Percentiles rank a stretch among this genome's conserved stretches.
phyloP scores from a whole-genome alignment of 1,140 invertebrate species.

The Drosophila littoralis region DNA sequence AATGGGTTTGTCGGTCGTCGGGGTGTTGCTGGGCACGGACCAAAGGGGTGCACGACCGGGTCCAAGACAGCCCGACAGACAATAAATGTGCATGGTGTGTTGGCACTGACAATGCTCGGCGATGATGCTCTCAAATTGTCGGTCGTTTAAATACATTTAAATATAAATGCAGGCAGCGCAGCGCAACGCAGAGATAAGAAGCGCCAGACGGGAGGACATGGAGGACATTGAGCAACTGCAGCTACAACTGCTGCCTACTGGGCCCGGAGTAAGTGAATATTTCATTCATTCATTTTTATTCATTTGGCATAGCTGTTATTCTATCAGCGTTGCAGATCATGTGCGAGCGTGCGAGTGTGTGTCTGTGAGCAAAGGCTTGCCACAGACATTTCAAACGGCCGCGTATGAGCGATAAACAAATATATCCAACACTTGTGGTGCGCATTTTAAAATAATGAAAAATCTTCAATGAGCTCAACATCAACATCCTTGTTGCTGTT shows the following conservation, averaged over 20 bases:
- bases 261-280: constrained; percentile 65
- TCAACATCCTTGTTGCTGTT: neutral
- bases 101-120: constrained; percentile 56
- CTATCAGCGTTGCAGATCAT: constrained; percentile 66
- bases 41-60: constrained; percentile 5
- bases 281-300: constrained; percentile 75
- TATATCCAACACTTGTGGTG: constrained; percentile 74
- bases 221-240: constrained; percentile 42
- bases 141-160: constrained; percentile 83
- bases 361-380: constrained; percentile 55
- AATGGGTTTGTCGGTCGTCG: constrained; percentile 37
- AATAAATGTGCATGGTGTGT: constrained; percentile 60
- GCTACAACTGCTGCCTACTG: constrained; percentile 9
- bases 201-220: constrained; percentile 29
- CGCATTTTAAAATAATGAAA: constrained; percentile 79
- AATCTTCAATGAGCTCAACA: constrained; percentile 32
- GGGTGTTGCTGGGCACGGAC: neutral
- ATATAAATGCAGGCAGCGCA: constrained; percentile 70
- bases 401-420: constrained; percentile 68
- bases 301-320: constrained; percentile 56
- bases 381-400: constrained; percentile 64
- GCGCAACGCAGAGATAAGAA: constrained; percentile 61
- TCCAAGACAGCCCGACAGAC: constrained; percentile 35
- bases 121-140: constrained; percentile 79
- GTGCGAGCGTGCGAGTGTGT: constrained; percentile 16